Conservation (phyloP, 1,140 invertebrate species). For the Ostrea edulis region DNA sequence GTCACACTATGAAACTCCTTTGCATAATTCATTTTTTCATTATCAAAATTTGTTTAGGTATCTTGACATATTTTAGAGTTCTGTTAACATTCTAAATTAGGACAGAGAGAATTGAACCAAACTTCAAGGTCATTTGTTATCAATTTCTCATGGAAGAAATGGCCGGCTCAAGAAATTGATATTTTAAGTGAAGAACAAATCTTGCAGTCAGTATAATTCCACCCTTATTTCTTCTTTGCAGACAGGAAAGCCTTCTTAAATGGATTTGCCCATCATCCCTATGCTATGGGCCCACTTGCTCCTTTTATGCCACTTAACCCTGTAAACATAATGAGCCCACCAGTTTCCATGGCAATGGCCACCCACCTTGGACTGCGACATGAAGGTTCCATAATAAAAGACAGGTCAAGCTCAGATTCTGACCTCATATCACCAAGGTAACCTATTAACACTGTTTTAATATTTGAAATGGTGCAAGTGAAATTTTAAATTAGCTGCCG, state of each 20-base stretch:
- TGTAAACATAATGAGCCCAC: slow-evolving; percentile 83
- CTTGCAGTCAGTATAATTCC: not conserved
- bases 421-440: slow-evolving; percentile 90
- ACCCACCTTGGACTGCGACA: slow-evolving; percentile 85
- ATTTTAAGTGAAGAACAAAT: not conserved
- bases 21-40: slow-evolving; percentile 19
- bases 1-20: slow-evolving; percentile 8
- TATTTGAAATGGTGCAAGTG: too few relatives aligned
- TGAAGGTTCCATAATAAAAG: slow-evolving; percentile 86
- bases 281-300: slow-evolving; percentile 90
- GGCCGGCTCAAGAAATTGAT: not conserved
- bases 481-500: too few relatives aligned
- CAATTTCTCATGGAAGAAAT: not conserved
- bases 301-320: slow-evolving; percentile 80
- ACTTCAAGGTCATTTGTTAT: slow-evolving; percentile 20
- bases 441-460: slow-evolving; percentile 71
- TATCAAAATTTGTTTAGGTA: slow-evolving; percentile 11
- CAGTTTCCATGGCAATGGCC: slow-evolving; percentile 89
- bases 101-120: slow-evolving; percentile 1
- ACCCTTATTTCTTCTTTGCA: slow-evolving; percentile 76
- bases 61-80: slow-evolving; percentile 21
- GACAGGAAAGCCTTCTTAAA: slow-evolving; percentile 95
- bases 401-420: slow-evolving; percentile 85
- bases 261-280: slow-evolving; percentile 93
- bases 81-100: not conserved